Conservation (phyloP, 2,888 invertebrate genomes). For the Charanyca ferruginea region DNA sequence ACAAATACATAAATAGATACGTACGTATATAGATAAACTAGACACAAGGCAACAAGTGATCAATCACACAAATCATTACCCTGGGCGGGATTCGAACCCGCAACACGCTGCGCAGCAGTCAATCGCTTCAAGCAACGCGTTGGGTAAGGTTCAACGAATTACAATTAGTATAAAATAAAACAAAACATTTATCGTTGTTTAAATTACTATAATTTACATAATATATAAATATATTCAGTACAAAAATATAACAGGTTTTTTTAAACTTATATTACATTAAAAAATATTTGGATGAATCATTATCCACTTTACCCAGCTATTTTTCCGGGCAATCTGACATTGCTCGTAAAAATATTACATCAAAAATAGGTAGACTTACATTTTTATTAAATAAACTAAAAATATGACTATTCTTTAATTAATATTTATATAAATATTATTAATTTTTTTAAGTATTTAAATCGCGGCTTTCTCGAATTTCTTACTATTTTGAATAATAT, state of each 20-base stretch:
- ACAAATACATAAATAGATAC: no score
- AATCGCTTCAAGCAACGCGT: no score
- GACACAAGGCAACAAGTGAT: no score
- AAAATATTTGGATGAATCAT: conserved; percentile 11
- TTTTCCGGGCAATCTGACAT: conserved; percentile 9
- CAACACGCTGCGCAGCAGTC: no score
- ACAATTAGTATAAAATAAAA: conserved; percentile 22
- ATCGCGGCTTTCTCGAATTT: neutral
- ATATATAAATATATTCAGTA: conserved; percentile 54
- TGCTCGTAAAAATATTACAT: conserved; percentile 1
- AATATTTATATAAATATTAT: conserved; percentile 21
- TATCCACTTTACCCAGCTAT: conserved; percentile 1
- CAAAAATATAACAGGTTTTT: conserved; percentile 41
- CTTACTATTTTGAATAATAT: neutral
- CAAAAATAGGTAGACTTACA: conserved; percentile 20
- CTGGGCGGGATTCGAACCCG: no score
- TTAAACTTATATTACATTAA: conserved; percentile 22
- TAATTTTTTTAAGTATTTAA: neutral
- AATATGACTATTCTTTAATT: conserved; percentile 51
- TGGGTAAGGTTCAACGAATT: no score
- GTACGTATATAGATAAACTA: no score
- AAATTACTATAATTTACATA: conserved; percentile 57
- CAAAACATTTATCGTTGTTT: conserved; percentile 28
- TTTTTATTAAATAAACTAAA: conserved; percentile 26
- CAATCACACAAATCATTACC: no score